Conservation (phyloP, 2,888 invertebrate species). For the Apomyelois bistriatella region DNA sequence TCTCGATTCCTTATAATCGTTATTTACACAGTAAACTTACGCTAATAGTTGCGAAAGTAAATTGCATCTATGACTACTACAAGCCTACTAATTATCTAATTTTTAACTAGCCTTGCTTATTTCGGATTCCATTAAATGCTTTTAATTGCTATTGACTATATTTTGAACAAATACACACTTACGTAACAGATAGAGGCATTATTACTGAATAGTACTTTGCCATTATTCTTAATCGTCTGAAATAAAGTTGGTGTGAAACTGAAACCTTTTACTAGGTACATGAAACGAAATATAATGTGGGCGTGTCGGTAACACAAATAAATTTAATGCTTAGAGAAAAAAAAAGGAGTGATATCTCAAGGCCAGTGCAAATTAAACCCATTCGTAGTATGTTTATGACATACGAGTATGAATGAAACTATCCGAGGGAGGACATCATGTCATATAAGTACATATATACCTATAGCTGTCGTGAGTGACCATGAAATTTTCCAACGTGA, state of each 20-base stretch:
- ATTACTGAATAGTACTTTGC: too few relatives aligned
- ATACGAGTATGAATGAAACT: slow-evolving; percentile 12
- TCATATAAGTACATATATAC: slow-evolving; percentile 24
- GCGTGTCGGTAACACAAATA: not conserved
- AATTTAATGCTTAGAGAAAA: not conserved
- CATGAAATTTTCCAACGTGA: slow-evolving; percentile 34
- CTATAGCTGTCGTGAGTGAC: slow-evolving; percentile 36
- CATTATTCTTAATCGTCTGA: not conserved
- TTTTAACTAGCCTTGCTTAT: too few relatives aligned
- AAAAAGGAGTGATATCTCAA: not conserved
- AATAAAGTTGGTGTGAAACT: not conserved
- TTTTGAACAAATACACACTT: too few relatives aligned
- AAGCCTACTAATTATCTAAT: too few relatives aligned
- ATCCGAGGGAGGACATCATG: slow-evolving; percentile 26
- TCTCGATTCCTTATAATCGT: too few relatives aligned
- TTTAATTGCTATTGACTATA: too few relatives aligned
- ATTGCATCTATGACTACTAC: too few relatives aligned
- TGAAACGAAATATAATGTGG: not conserved
- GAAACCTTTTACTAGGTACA: not conserved
- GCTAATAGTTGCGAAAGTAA: too few relatives aligned
- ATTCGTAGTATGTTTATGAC: slow-evolving; percentile 17
- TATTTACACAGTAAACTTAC: too few relatives aligned
- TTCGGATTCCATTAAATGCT: too few relatives aligned
- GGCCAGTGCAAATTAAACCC: slow-evolving; percentile 7
- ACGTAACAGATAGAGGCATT: not conserved